Evolutionary conservation across 2,797 vertebrate genomes (phyloP).

Genomic region (Sebastes nivosus): DNA sequence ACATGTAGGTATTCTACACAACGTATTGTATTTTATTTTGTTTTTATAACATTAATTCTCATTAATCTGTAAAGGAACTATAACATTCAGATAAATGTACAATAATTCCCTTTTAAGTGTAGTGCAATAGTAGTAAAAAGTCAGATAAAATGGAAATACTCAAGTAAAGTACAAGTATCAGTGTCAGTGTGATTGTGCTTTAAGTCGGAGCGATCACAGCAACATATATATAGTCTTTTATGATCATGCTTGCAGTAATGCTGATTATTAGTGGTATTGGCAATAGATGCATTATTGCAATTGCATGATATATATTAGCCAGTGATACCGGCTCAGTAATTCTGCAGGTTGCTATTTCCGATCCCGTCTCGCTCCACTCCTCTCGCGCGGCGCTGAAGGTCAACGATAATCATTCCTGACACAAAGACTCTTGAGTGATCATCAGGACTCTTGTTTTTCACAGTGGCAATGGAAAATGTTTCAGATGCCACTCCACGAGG

Average conservation of each 20-base stretch:
- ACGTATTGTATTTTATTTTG: background rate
- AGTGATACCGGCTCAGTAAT: slow-evolving; percentile 5
- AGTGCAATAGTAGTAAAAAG: background rate
- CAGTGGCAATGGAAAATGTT: slow-evolving; percentile 47
- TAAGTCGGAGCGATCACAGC: background rate
- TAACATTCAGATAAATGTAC: background rate
- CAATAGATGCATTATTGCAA: slow-evolving; percentile 17
- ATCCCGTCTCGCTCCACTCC: slow-evolving; percentile 28
- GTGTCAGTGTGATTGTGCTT: background rate
- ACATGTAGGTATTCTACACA: background rate
- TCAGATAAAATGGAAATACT: background rate
- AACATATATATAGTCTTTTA: background rate
- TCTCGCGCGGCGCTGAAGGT: slow-evolving; percentile 60
- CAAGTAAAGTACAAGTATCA: background rate
- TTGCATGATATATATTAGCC: slow-evolving; percentile 27
- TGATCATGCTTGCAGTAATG: background rate
- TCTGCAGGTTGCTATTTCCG: slow-evolving; percentile 24
- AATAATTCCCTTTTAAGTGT: background rate
- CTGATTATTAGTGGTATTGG: slow-evolving; percentile 17
- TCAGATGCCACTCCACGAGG: slow-evolving; percentile 52
- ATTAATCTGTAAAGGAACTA: background rate
- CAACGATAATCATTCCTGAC: slow-evolving; percentile 62
- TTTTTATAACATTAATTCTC: background rate
- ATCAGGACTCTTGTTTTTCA: slow-evolving; percentile 52
- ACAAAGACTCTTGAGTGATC: slow-evolving; percentile 65